These are phyloP conservation scores for Phallusia fumigata DNA, from an alignment of 23 tunicate genomes.

Conservation along the genomic window DNA sequence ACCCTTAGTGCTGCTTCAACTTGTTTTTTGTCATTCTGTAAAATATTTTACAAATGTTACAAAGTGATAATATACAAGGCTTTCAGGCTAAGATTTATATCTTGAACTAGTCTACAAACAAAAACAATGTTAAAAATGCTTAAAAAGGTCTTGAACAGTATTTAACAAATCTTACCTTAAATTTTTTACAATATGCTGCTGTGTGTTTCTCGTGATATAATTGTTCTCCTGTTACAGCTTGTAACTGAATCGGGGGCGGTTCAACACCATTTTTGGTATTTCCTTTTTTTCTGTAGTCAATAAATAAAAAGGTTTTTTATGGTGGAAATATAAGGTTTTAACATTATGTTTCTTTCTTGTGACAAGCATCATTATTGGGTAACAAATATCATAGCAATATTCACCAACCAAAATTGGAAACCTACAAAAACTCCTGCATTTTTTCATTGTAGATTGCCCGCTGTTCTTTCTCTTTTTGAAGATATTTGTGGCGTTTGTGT, in stretches of 20 bases:
- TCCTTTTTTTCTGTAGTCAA: not conserved
- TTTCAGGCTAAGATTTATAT: no score
- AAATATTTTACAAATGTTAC: no score
- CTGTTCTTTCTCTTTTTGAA: conserved; percentile 72
- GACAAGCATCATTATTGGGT: no score
- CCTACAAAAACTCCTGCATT: conserved; percentile 77
- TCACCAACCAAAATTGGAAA: not conserved
- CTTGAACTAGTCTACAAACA: no score
- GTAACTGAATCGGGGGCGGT: conserved; percentile 18
- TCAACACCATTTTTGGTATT: conserved; percentile 32
- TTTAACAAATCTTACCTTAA: conserved; percentile 32
- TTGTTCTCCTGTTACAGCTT: conserved; percentile 92
- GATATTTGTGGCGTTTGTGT: conserved; percentile 76
- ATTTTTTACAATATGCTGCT: conserved; percentile 39
- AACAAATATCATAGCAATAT: no score
- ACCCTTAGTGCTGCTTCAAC: conserved; percentile 51
- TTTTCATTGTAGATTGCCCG: conserved; percentile 67
- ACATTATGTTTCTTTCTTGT: no score
- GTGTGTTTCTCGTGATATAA: conserved; percentile 55
- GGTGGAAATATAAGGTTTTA: no score
- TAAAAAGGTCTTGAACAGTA: no score
- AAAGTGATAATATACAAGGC: no score
- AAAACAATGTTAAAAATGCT: no score
- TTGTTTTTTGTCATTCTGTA: conserved; percentile 40
- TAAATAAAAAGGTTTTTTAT: not conserved